Conservation (phyloP, 2,888 invertebrate genomes). For the Ramazzottius varieornatus region DNA sequence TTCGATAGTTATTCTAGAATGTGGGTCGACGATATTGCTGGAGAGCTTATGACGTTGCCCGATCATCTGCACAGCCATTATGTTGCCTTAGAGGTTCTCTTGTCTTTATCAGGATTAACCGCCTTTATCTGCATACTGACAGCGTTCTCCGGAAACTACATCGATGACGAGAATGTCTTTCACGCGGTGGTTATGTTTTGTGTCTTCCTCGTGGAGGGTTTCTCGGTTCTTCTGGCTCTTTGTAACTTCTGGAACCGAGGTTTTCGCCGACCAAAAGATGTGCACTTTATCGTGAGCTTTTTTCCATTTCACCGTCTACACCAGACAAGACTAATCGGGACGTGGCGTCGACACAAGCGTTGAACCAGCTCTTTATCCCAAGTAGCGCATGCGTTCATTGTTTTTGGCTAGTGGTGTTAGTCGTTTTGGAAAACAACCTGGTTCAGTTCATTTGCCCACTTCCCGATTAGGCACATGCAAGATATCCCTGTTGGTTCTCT, state of each 20-base stretch:
- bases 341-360: too few species aligned
- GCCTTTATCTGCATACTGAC: neutral
- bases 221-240: neutral
- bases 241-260: neutral
- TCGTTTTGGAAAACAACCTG: too few species aligned
- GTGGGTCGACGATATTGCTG: neutral
- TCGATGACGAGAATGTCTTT: conserved; percentile 1
- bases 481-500: too few species aligned
- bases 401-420: too few species aligned
- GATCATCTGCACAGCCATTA: neutral
- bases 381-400: too few species aligned
- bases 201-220: neutral
- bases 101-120: neutral
- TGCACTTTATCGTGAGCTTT: neutral
- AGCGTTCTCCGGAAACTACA: neutral
- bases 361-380: too few species aligned
- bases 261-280: neutral
- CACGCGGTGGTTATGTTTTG: conserved; percentile 1
- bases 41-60: neutral
- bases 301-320: too few species aligned
- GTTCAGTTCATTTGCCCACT: too few species aligned
- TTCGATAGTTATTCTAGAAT: too few species aligned
- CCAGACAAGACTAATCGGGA: too few species aligned
- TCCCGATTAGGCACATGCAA: too few species aligned
- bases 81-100: neutral